Evolutionary conservation across 2,888 invertebrate genomes (phyloP).

Genomic region (Diploptera punctata): DNA sequence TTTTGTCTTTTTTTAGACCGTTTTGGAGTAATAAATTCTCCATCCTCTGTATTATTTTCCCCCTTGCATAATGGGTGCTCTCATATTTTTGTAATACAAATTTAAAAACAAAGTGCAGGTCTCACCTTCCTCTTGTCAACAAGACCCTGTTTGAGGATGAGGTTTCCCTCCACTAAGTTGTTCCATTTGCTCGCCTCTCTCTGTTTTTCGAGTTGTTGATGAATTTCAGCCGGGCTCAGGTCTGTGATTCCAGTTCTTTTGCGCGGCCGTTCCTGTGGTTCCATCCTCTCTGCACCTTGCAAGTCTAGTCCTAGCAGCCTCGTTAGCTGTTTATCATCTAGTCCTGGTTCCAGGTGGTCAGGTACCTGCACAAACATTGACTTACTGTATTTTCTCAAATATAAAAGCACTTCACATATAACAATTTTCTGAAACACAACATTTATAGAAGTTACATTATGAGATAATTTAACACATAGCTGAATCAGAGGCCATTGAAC

Average conservation of each 20-base stretch:
- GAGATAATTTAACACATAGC: too few species aligned
- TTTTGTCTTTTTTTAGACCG: too few species aligned
- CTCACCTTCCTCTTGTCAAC: slow-evolving; percentile 87
- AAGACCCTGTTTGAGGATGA: slow-evolving; percentile 93
- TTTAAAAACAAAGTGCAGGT: too few species aligned
- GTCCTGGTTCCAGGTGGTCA: slow-evolving; percentile 84
- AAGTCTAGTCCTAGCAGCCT: slow-evolving; percentile 77
- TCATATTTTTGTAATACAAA: too few species aligned
- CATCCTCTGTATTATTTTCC: too few species aligned
- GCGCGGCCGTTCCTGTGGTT: slow-evolving; percentile 43
- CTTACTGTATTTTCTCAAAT: too few species aligned
- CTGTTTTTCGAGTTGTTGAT: slow-evolving; percentile 72
- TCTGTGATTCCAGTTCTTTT: slow-evolving; percentile 65
- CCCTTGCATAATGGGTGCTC: too few species aligned
- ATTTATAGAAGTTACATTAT: background rate
- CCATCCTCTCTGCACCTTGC: slow-evolving; percentile 51
- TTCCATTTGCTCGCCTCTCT: slow-evolving; percentile 77
- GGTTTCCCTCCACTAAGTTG: slow-evolving; percentile 84
- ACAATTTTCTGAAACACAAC: background rate
- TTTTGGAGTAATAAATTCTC: too few species aligned
- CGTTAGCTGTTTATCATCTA: slow-evolving; percentile 82
- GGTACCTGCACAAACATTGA: slow-evolving; percentile 59
- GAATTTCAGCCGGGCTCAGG: slow-evolving; percentile 69
- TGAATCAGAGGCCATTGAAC: too few species aligned
- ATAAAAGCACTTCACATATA: too few species aligned